Evolutionary conservation across 1,140 invertebrate species (phyloP).

Genomic region (Leptinotarsa lineolata): DNA sequence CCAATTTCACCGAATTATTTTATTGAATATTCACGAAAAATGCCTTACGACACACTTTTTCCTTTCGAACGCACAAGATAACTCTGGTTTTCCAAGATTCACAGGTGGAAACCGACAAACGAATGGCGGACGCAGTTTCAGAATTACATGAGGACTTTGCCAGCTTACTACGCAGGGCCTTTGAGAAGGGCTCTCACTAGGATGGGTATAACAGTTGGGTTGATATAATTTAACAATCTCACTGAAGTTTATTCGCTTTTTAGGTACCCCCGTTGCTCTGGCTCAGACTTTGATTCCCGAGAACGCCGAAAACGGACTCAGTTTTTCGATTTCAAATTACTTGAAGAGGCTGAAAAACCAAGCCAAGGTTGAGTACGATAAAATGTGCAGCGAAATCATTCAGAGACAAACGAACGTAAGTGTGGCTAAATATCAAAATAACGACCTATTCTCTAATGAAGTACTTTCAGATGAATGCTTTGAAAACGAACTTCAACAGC

Average conservation of each 20-base stretch:
- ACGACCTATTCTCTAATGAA: not conserved
- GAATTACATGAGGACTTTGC: slow-evolving; percentile 92
- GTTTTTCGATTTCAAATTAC: slow-evolving; percentile 92
- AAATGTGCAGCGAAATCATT: slow-evolving; percentile 67
- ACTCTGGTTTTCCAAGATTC: slow-evolving; percentile 61
- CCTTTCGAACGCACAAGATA: too few species aligned
- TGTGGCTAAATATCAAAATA: not conserved
- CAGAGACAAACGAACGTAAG: slow-evolving; percentile 51
- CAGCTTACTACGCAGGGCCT: slow-evolving; percentile 89
- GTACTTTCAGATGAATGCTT: slow-evolving; percentile 37
- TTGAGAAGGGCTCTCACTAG: slow-evolving; percentile 86
- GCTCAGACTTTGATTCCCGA: slow-evolving; percentile 86
- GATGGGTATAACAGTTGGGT: slow-evolving; percentile 68
- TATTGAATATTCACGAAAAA: too few species aligned
- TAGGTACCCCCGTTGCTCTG: slow-evolving; percentile 70
- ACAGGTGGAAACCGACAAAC: slow-evolving; percentile 85
- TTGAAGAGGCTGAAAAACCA: slow-evolving; percentile 94
- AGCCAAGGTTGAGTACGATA: slow-evolving; percentile 94
- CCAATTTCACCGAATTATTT: too few species aligned
- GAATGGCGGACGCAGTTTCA: slow-evolving; percentile 92
- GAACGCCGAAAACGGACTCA: slow-evolving; percentile 89
- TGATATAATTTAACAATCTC: not conserved
- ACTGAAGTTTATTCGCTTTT: slow-evolving; percentile 25
- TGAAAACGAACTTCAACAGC: slow-evolving; percentile 51
- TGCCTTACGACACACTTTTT: too few species aligned